Percentiles rank a stretch among this genome's conserved stretches.
Conservation (phyloP, 2,113 vertebrate species). For the Austrofundulus limnaeus region DNA sequence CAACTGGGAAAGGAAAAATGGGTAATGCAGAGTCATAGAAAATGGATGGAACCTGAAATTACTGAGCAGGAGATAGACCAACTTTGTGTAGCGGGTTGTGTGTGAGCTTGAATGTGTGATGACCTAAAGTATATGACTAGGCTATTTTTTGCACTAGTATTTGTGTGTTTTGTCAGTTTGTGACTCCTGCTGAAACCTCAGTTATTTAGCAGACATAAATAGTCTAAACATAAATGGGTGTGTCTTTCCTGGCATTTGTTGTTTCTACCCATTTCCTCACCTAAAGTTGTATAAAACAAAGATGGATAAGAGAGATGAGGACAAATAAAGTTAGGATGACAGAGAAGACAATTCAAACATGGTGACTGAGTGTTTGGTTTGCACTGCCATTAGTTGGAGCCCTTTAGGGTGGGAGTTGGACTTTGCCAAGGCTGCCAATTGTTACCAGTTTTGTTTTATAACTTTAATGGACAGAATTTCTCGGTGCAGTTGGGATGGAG, state of each 20-base stretch:
- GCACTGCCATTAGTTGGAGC: no score
- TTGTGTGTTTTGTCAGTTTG: slow-evolving; percentile 2
- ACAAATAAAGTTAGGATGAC: slow-evolving; percentile 36
- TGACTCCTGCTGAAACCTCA: slow-evolving; percentile 45
- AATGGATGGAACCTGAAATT: no score
- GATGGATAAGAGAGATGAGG: slow-evolving; percentile 38
- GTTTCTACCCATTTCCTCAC: slow-evolving; percentile 48
- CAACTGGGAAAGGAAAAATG: no score
- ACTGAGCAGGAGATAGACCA: neutral
- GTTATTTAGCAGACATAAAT: slow-evolving; percentile 60
- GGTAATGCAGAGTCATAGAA: no score
- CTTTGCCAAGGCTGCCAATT: no score
- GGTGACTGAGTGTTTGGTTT: no score
- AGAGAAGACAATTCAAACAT: slow-evolving; percentile 25
- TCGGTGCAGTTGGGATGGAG: no score
- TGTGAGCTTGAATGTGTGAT: neutral
- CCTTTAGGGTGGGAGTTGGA: no score
- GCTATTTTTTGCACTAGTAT: slow-evolving; percentile 16
- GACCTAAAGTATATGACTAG: neutral
- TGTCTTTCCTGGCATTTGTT: slow-evolving; percentile 66
- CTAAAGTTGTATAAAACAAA: slow-evolving; percentile 59
- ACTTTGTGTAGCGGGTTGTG: neutral
- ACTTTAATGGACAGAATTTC: no score
- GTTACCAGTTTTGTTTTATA: no score
- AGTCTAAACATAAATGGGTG: no score